Evolutionary conservation across 2,888 invertebrate genomes (phyloP), one percentile per base, ranked within the genome.

Genomic region (Deilephila elpenor): DNA sequence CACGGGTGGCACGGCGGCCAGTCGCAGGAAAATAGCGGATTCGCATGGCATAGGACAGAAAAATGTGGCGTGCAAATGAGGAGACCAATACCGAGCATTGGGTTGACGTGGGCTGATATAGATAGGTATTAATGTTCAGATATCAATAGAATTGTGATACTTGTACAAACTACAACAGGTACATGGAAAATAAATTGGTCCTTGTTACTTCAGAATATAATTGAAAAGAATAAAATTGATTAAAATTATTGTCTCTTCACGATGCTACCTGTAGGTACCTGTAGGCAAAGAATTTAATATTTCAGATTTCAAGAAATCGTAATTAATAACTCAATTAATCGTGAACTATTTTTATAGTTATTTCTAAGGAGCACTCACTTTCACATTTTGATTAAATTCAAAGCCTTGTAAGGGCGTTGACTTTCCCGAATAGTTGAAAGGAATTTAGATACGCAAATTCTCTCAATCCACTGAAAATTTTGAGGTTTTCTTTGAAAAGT

Each of bases 361-460:
- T 62, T 62, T 34, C 34, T 34, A 6, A 62, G 61, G 32, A 62
- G 19, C 34, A 34, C n/a, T 34, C 5, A 29, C 60, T 60, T 60
- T 60, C 32, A 29, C 29, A 7, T 62, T 62, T 62, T 62, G 61
- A 62, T 62, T n/a, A 62, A 34, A 62, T 34, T 34, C 29, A 8
- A 34, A 60, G 61, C 32, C 32, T 32, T 34, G 17, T 32, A 32
- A 5, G 34, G 61, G 7, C 32, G n/a, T 19, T 5, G 61, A 32
- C 19, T 62, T 7, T 19, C 14, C 56, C 56, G 6, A n/a, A n/a
- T n/a, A 56, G 56, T 56, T 56, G 0, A n/a, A 56, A 56, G 56
- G 56, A 56, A 56, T 56, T 56, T 56, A 56, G 56, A 56, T 56
- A 14, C 56, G 56, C 44, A n/a, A 56, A n/a, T 56, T 1, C 1